A percentile compares a stretch with the other conserved stretches of the same genome.
Conservation (phyloP, 2,797 vertebrate species). For the Periparus ater region DNA sequence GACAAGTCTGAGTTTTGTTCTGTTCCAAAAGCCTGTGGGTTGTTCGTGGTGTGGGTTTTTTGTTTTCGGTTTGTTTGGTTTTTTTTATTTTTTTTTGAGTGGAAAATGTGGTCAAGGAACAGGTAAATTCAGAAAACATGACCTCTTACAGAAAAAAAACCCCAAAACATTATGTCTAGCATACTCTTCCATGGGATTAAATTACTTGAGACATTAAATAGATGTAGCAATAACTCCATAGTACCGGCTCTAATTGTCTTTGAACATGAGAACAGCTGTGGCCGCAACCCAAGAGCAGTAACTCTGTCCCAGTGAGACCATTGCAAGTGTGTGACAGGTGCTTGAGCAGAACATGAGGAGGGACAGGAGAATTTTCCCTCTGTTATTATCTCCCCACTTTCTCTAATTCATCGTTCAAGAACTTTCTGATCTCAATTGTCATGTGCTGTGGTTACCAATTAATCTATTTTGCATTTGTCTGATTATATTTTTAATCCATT, state of each 20-base stretch:
- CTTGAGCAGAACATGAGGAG: accelerated
- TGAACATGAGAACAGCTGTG: neutral
- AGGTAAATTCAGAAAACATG: neutral
- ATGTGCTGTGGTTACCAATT: neutral
- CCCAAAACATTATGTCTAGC: neutral
- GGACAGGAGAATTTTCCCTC: neutral
- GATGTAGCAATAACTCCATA: neutral
- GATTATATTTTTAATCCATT: slow-evolving; percentile 2
- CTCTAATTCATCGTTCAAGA: neutral
- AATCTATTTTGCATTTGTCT: neutral
- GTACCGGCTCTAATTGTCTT: neutral
- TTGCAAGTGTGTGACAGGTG: neutral
- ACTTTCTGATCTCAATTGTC: neutral
- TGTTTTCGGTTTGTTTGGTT: neutral
- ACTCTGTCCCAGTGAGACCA: neutral
- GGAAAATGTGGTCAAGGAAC: neutral
- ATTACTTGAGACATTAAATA: neutral
- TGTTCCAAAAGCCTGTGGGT: neutral
- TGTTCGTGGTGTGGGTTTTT: neutral
- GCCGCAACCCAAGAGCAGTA: neutral
- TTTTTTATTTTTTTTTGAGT: neutral
- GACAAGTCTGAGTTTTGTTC: neutral
- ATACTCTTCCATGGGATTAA: neutral
- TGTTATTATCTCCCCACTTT: neutral
- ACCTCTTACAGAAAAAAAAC: neutral